Evolutionary conservation across 2,888 invertebrate genomes (phyloP), one percentile per base, ranked within the genome.

Genomic region (Apamea sordens): DNA sequence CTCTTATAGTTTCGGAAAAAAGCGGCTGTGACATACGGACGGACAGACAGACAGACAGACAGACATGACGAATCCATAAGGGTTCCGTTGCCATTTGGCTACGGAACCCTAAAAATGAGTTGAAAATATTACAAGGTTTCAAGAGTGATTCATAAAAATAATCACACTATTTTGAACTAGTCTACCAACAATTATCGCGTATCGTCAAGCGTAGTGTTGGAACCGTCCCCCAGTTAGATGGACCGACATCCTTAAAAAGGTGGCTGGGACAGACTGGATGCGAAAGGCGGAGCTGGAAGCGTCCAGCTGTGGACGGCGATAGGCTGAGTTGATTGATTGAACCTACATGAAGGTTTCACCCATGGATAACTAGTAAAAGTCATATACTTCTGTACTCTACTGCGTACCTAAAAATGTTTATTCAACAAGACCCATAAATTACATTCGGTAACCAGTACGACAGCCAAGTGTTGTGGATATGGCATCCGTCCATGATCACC

Each of bases 401-500:
- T 8, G 53, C 53, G 21, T 21, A 24, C 24, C 24, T 56, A 10
- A 24, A 53, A 53, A 53, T 53, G 53, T 56, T 24, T 56, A 10
- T 56, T 10, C 24, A 56, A 24, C 2, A 24, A 28, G 11, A 50
- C 32, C 50, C 59, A 80, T 74, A 50, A 28, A 82, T 74, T n/a
- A 61, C 18, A 7, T 74, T 74, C 44, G 50, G 53, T n/a, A 65
- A 50, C n/a, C 21, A 69, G 83, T 47, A 47, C 8, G 53, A n/a
- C n/a, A 8, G 41, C 76, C 56, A 76, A 80, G 50, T 79, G 32
- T 50, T 32, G 3, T 4, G n/a, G 32, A 59, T 59, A 80, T 82
- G 80, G 80, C 76, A 76, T 24, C 4, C 32, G 2, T 76, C 69
- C 80, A 1, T 44, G 21, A 32, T 65, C 21, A 24, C 56, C 15